Conservation (phyloP, 2,797 vertebrate genomes). For the Urosaurus nigricauda region DNA sequence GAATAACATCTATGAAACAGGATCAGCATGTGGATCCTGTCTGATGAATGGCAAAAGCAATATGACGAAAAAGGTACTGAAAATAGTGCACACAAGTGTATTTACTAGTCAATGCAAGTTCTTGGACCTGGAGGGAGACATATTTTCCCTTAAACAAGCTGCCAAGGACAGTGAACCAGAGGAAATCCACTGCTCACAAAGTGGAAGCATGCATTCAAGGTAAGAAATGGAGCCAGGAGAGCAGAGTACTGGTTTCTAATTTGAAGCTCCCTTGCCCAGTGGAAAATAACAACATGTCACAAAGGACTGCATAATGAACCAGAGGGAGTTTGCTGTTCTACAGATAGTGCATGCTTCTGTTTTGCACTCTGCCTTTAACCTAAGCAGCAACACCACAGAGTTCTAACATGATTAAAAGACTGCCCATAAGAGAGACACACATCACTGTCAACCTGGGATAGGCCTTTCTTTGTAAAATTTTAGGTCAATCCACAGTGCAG, state of each 20-base stretch:
- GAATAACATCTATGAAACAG: neutral
- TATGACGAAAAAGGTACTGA: neutral
- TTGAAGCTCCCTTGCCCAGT: neutral
- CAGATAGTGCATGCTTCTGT: neutral
- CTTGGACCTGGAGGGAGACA: neutral
- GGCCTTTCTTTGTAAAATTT: neutral
- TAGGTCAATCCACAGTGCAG: neutral
- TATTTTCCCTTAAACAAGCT: neutral
- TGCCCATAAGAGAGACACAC: no score
- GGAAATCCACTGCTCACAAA: neutral
- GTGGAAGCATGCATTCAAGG: neutral
- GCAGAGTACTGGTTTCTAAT: neutral
- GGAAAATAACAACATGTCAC: neutral
- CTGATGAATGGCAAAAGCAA: neutral
- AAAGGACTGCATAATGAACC: neutral
- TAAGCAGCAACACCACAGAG: neutral
- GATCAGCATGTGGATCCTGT: neutral
- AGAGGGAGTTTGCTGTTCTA: neutral
- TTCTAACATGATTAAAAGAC: neutral
- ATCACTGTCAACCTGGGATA: neutral
- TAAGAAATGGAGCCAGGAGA: neutral
- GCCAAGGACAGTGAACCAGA: neutral
- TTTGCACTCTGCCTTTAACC: neutral
- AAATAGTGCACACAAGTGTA: neutral
- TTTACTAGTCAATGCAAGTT: neutral